Evolutionary conservation across 2,797 vertebrate genomes (phyloP).

Genomic region (Nannoperca obscura): DNA sequence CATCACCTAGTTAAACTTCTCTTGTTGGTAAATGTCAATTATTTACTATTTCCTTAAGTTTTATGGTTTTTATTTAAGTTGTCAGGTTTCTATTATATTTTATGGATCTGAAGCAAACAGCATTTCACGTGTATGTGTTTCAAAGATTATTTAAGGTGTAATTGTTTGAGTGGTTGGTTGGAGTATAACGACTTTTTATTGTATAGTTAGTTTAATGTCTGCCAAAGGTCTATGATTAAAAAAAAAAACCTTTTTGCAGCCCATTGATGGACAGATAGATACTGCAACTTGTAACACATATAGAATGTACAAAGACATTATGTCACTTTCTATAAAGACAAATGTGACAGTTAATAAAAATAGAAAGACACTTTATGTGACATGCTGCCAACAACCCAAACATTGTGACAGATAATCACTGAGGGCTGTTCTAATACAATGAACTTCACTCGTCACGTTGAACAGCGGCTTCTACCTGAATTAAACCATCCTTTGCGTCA

Average conservation of each 20-base stretch:
- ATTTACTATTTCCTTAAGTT: not conserved
- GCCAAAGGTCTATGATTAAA: not conserved
- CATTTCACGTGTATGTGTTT: not conserved
- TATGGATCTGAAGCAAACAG: not conserved
- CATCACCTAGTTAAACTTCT: not conserved
- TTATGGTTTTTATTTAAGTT: no score
- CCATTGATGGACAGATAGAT: not conserved
- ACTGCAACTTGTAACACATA: not conserved
- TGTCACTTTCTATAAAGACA: constrained; percentile 22
- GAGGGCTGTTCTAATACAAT: constrained; percentile 23
- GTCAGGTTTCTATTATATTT: not conserved
- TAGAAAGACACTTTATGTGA: constrained; percentile 42
- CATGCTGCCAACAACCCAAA: constrained; percentile 37
- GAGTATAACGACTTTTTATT: not conserved
- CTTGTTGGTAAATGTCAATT: no score
- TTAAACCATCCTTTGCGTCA: constrained; percentile 30
- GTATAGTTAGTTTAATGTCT: not conserved
- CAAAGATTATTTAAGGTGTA: not conserved
- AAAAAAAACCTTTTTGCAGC: not conserved
- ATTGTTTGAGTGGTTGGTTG: not conserved
- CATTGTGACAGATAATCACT: constrained; percentile 58
- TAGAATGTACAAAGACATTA: not conserved
- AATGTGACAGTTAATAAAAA: constrained; percentile 63
- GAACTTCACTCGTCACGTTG: constrained; percentile 44
- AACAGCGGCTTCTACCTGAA: constrained; percentile 18